phyloP scores from a whole-genome alignment of 2,113 vertebrate genomes.

The Tylochromis polylepis region DNA sequence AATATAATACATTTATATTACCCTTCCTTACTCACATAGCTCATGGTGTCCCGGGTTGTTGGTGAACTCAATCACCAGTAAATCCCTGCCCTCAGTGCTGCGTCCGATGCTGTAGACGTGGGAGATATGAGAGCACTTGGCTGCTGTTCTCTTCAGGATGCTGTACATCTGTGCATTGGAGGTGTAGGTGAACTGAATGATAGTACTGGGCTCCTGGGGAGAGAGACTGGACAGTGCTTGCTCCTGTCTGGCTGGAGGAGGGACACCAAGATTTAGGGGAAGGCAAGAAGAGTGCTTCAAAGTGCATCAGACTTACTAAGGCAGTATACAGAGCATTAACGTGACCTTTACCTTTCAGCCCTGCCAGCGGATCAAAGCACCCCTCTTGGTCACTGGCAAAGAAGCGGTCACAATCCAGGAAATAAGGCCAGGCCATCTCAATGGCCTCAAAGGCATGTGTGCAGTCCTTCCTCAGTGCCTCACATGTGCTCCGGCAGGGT shows the following conservation, averaged over 20 bases:
- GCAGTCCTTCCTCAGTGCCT: conserved; percentile 80
- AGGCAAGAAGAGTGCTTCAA: not conserved
- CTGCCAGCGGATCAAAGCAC: conserved; percentile 84
- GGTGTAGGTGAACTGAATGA: conserved; percentile 86
- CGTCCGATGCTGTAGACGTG: conserved; percentile 91
- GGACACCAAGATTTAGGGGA: not conserved
- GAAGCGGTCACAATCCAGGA: conserved; percentile 89
- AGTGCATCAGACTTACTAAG: not conserved
- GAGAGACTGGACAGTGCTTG: conserved; percentile 55
- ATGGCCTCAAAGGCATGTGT: conserved; percentile 87
- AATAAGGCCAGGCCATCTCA: conserved; percentile 98
- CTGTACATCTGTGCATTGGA: conserved; percentile 86
- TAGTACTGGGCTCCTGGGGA: conserved; percentile 75
- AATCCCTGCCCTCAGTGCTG: conserved; percentile 86
- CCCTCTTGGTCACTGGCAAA: conserved; percentile 82
- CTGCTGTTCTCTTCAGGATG: conserved; percentile 81
- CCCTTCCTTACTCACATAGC: conserved; percentile 76
- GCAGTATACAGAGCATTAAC: not conserved
- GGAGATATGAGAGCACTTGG: conserved; percentile 84
- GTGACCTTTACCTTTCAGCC: conserved; percentile 76
- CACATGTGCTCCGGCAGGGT: conserved; percentile 85
- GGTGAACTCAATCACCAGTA: conserved; percentile 92
- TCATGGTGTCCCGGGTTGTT: conserved; percentile 89
- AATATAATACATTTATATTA: not conserved
- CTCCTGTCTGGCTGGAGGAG: conserved; percentile 73